These are phyloP conservation scores for Thermophis baileyi DNA, from an alignment of 2,113 vertebrate species.

Conservation along the genomic window DNA sequence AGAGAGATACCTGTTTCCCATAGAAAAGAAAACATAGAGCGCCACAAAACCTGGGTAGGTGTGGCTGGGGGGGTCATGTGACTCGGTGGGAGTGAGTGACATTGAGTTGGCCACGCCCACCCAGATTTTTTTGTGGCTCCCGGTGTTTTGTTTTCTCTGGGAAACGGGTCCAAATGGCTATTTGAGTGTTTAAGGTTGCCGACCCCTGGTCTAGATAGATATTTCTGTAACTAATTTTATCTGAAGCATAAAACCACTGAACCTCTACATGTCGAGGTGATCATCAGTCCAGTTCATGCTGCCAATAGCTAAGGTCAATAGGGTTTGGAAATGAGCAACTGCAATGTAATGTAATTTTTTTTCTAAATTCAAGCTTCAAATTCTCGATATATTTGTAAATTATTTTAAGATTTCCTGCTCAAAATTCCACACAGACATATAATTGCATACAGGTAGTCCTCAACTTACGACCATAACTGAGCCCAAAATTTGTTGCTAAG, in stretches of 20 bases:
- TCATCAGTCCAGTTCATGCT: too few species aligned
- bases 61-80: too few species aligned
- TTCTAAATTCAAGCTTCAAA: neutral
- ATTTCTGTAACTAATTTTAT: neutral
- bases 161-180: too few species aligned
- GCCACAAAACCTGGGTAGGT: too few species aligned
- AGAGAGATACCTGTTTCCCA: too few species aligned
- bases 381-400: neutral
- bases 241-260: neutral
- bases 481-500: neutral
- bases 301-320: neutral
- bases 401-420: neutral
- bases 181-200: too few species aligned
- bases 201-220: neutral
- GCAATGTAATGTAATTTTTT: neutral
- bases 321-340: neutral
- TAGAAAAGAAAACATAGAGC: too few species aligned
- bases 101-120: too few species aligned
- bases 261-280: neutral
- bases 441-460: neutral
- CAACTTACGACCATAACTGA: neutral
- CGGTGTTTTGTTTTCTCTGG: too few species aligned
- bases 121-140: too few species aligned
- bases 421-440: neutral
- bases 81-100: too few species aligned